Evolutionary conservation across 2,113 vertebrate genomes (phyloP).

Genomic region (Ictidomys tridecemlineatus): DNA sequence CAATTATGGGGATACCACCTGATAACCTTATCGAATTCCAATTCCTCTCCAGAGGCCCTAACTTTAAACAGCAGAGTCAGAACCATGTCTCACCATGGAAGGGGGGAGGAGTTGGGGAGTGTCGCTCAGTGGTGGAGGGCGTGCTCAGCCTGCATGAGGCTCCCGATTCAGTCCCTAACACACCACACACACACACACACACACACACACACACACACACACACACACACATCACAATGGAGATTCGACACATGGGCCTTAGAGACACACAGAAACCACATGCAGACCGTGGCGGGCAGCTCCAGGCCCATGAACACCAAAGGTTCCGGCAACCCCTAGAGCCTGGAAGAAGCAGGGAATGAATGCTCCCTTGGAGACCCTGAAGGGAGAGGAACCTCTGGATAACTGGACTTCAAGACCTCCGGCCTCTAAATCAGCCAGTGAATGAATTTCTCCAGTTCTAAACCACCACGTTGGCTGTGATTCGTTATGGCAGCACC

Average conservation of each 20-base stretch:
- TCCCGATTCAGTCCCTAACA: not conserved
- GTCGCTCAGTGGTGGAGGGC: not conserved
- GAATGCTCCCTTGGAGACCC: not conserved
- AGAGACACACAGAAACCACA: not conserved
- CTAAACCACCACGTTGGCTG: not conserved
- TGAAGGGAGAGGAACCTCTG: accelerated
- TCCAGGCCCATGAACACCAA: not conserved
- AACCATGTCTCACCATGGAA: not conserved
- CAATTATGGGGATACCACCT: not conserved
- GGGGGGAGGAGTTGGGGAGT: not conserved
- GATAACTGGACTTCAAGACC: not conserved
- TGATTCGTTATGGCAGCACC: not conserved
- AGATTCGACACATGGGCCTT: not conserved
- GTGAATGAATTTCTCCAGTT: no score
- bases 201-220: no score
- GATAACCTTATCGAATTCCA: not conserved
- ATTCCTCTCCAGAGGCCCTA: not conserved
- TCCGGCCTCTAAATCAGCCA: not conserved
- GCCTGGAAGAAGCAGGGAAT: not conserved
- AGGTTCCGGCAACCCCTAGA: not conserved
- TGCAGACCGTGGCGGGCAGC: accelerated
- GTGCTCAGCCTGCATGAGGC: not conserved
- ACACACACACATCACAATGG: not conserved
- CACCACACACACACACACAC: no score
- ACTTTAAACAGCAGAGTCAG: not conserved